Evolutionary conservation across 2,113 vertebrate species (phyloP), one percentile per base, ranked within the genome.

Genomic region (Colistium nudipinnis): DNA sequence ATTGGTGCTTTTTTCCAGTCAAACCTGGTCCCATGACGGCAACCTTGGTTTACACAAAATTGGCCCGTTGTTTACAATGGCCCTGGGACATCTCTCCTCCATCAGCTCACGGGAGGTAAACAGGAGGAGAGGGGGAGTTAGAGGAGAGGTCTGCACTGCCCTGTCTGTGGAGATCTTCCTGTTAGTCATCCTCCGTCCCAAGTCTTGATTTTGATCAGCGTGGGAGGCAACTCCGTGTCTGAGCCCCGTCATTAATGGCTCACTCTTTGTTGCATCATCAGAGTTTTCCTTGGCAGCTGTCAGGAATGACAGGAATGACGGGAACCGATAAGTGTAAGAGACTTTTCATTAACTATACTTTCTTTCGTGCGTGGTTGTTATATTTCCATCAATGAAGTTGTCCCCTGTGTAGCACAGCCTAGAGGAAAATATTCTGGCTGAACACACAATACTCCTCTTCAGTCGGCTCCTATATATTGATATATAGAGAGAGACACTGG

Each of bases 161-260:
- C 13, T 24, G 71, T 82, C 77, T 59, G 69, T 56, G 70, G 35
- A 78, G 60, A 38, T 74, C 6, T 71, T 39, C 55, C 47, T 80
- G 54, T 4, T 33, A 66, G 31, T 54, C 56, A 19, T 61, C 36
- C 30, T 24, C 20, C 10, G 12, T 25, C 7, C 1, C 49, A 27
- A 12, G 7, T n/a, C 69, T 76, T 49, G 52, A n/a, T 85, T 81
- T 74, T 62, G 62, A 61, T 27, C 25, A 3, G 44, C 56, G 43
- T 17, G 43, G 62, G 9, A 45, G 53, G 73, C 82, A 87, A 83
- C 67, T 90, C 85, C 81, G 27, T 66, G 82, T 87, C 86, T 89
- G 80, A 87, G 79, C 83, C 56, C 69, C 52, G 28, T 85, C 53
- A 81, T 89, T 84, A 87, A 69, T 76, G 80, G 67, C 63, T 78